phyloP scores from a whole-genome alignment of 2,888 invertebrate species.

The Rutpela maculata region DNA sequence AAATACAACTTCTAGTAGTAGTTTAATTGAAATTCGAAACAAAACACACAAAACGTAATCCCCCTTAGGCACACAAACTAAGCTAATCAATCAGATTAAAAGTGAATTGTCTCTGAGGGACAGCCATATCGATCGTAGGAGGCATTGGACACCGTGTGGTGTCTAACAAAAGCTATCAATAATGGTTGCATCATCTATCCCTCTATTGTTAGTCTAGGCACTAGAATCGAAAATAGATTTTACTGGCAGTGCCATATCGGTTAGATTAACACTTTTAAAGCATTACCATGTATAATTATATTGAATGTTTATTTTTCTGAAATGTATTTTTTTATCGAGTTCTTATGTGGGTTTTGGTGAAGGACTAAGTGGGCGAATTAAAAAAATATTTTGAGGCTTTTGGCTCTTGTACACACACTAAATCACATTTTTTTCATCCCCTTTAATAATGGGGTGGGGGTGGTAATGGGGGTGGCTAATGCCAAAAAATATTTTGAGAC shows the following conservation, averaged over 20 bases:
- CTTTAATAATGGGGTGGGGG: too few species aligned
- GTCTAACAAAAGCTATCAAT: constrained; percentile 55
- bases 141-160: constrained; percentile 36
- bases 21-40: constrained; percentile 47
- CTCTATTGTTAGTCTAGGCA: constrained; percentile 20
- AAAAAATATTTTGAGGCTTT: too few species aligned
- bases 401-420: too few species aligned
- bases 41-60: constrained; percentile 50
- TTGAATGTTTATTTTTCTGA: neutral
- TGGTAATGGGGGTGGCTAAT: too few species aligned
- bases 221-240: constrained; percentile 4
- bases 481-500: too few species aligned
- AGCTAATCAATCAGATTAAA: constrained; percentile 64
- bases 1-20: neutral
- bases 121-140: constrained; percentile 49
- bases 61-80: constrained; percentile 51
- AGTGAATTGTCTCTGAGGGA: constrained; percentile 57
- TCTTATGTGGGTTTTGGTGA: neutral
- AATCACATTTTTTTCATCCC: too few species aligned
- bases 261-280: neutral
- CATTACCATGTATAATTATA: neutral
- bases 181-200: constrained; percentile 45
- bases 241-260: neutral
- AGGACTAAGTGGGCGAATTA: neutral
- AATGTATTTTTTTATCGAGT: neutral